Conservation (phyloP, 2,113 vertebrate genomes). For the Atrichornis clamosus region DNA sequence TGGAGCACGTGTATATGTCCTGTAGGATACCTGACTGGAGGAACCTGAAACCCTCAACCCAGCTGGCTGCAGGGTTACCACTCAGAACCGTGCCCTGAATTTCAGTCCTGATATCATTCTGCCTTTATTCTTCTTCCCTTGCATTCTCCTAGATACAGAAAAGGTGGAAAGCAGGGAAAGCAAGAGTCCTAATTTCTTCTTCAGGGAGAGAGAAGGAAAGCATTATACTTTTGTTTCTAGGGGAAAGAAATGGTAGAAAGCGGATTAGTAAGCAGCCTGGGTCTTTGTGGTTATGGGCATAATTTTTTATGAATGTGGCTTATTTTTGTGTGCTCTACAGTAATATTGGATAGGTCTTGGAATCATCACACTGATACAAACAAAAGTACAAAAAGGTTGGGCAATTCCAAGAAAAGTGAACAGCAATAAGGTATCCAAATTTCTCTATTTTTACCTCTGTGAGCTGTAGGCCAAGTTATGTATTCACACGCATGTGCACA, state of each 20-base stretch:
- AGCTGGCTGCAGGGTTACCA: not conserved
- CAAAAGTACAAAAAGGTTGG: not conserved
- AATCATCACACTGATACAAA: not conserved
- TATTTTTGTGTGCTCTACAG: not conserved
- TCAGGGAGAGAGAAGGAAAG: not conserved
- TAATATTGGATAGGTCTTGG: not conserved
- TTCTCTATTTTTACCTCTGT: not conserved
- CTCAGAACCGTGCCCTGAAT: not conserved
- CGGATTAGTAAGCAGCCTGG: not conserved
- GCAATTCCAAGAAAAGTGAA: not conserved
- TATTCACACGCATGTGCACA: not conserved
- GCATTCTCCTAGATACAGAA: not conserved
- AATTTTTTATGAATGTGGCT: not conserved
- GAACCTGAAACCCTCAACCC: not conserved
- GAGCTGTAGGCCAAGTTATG: not conserved
- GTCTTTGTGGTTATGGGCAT: not conserved
- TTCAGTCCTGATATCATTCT: not conserved
- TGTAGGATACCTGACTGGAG: not conserved
- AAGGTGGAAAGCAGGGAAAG: not conserved
- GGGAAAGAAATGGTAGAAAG: not conserved
- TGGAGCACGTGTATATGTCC: fast-evolving
- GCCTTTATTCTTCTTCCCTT: not conserved
- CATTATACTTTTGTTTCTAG: not conserved
- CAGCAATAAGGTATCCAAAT: not conserved
- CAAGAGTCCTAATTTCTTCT: not conserved